These are phyloP conservation scores for Engraulis encrasicolus DNA, from an alignment of 2,113 vertebrate genomes.

Conservation along the genomic window DNA sequence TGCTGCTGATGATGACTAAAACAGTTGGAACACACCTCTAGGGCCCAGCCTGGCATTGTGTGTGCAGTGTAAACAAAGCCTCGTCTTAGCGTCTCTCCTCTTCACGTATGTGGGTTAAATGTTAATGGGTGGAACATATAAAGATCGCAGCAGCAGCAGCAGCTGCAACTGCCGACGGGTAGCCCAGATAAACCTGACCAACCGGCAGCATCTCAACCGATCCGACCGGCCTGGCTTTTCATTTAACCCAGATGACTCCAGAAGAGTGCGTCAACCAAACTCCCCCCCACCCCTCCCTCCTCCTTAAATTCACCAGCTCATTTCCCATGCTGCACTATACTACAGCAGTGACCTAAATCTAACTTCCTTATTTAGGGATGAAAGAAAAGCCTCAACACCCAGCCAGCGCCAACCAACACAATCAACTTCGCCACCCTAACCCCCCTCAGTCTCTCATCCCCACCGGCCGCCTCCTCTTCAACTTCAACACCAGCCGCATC, in stretches of 20 bases:
- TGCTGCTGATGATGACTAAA: not conserved
- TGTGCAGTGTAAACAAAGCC: not conserved
- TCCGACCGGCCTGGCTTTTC: not conserved
- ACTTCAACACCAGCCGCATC: conserved; percentile 12
- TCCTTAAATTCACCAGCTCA: not conserved
- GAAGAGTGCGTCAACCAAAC: not conserved
- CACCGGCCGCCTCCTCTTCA: too few relatives aligned
- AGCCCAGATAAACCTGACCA: conserved; percentile 12
- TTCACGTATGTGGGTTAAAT: conserved; percentile 3
- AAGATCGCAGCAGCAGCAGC: not conserved
- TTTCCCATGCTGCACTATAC: not conserved
- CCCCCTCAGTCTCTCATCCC: too few relatives aligned
- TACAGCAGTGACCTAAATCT: not conserved
- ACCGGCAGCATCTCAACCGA: conserved; percentile 3
- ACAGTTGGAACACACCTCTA: not conserved
- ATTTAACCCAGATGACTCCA: not conserved
- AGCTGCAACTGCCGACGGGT: too few relatives aligned
- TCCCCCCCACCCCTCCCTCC: not conserved
- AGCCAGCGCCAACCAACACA: conserved; percentile 28
- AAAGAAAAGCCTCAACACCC: too few relatives aligned
- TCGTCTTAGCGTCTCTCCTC: too few relatives aligned
- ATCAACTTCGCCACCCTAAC: not conserved
- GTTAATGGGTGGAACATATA: not conserved
- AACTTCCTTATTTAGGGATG: conserved; percentile 21
- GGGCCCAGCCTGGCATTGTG: not conserved